Percentiles rank a stretch among this genome's conserved stretches.
These are phyloP conservation scores for Gavialis gangeticus DNA, from an alignment of 2,113 vertebrate species.

Conservation along the genomic window DNA sequence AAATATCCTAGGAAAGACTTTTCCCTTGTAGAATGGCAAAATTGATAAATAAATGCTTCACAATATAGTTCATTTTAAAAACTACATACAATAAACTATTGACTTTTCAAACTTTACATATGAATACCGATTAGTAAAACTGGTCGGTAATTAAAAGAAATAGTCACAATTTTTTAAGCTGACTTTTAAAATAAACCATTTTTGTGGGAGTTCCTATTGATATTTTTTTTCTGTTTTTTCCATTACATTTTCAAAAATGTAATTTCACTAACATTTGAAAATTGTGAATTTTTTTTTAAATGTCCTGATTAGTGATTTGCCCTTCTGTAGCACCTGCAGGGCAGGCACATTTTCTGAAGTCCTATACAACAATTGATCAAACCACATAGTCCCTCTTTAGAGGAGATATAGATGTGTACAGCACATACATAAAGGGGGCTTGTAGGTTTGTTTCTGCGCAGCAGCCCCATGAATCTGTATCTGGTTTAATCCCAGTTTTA, in stretches of 20 bases:
- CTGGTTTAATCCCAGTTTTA: background rate
- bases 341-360: background rate
- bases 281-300: background rate
- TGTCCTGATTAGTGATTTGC: background rate
- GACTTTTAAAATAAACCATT: background rate
- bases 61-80: slow-evolving; percentile 11
- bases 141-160: background rate
- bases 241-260: background rate
- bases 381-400: background rate
- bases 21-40: slow-evolving; percentile 58
- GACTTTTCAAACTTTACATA: slow-evolving; percentile 13
- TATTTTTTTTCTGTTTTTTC: background rate
- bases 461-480: background rate
- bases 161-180: background rate
- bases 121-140: background rate
- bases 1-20: slow-evolving; percentile 68
- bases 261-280: background rate
- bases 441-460: background rate
- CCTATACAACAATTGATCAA: background rate
- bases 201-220: background rate
- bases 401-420: slow-evolving; percentile 9
- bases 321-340: background rate
- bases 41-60: slow-evolving; percentile 43
- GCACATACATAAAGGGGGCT: background rate
- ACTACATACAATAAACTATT: slow-evolving; percentile 18